Conservation (phyloP, 2,797 vertebrate species). For the Phalanger gymnotis region DNA sequence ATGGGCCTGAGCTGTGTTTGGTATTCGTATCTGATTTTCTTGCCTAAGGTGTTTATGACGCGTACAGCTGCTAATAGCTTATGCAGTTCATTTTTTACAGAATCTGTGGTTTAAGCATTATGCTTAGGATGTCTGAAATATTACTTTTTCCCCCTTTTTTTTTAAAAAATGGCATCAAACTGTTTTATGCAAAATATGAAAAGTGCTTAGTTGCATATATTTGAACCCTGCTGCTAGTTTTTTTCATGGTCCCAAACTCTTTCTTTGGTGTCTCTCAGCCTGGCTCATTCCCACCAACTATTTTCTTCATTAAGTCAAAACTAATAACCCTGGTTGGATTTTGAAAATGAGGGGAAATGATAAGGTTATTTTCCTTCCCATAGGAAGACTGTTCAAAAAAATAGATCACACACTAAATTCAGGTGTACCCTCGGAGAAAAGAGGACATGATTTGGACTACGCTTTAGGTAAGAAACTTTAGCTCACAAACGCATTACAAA, state of each 20-base stretch:
- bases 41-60: slow-evolving; percentile 86
- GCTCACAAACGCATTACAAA: neutral
- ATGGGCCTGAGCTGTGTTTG: slow-evolving; percentile 82
- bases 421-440: neutral
- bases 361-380: slow-evolving; percentile 44
- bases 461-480: neutral
- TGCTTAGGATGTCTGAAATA: slow-evolving; percentile 82
- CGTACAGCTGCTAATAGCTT: slow-evolving; percentile 84
- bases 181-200: slow-evolving; percentile 77
- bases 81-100: slow-evolving; percentile 85
- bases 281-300: slow-evolving; percentile 66
- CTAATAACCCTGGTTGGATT: slow-evolving; percentile 54
- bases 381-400: slow-evolving; percentile 49
- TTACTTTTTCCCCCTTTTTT: slow-evolving; percentile 79
- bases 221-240: slow-evolving; percentile 64
- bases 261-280: slow-evolving; percentile 54
- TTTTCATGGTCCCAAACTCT: slow-evolving; percentile 58
- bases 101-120: slow-evolving; percentile 87
- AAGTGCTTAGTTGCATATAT: slow-evolving; percentile 69
- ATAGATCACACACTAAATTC: neutral
- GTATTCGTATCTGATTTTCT: slow-evolving; percentile 84
- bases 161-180: slow-evolving; percentile 78
- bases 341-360: slow-evolving; percentile 57
- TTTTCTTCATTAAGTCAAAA: slow-evolving; percentile 79
- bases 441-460: neutral